Evolutionary conservation across 2,113 vertebrate genomes (phyloP).

Genomic region (Festucalex cinctus): DNA sequence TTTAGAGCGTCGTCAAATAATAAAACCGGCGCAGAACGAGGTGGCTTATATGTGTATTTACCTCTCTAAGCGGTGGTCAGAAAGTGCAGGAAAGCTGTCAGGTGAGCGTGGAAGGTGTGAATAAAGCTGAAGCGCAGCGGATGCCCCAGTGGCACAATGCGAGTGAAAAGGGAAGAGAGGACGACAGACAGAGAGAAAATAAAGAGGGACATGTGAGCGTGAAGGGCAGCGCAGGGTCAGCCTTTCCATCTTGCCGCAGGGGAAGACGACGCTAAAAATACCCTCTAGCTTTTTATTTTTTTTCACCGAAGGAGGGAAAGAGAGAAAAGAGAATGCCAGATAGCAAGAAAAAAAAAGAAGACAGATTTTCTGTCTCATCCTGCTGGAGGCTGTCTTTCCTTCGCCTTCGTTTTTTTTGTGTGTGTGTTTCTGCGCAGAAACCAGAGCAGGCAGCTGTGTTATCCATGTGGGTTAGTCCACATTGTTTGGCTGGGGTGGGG

Average conservation of each 20-base stretch:
- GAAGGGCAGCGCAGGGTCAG: constrained; percentile 59
- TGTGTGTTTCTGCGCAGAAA: constrained; percentile 32
- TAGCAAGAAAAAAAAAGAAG: constrained; percentile 24
- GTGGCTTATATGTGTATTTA: constrained; percentile 31
- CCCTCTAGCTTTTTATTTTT: constrained; percentile 50
- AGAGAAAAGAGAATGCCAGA: constrained; percentile 26
- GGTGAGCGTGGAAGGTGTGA: constrained; percentile 50
- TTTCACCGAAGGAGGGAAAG: constrained; percentile 22
- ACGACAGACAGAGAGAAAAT: constrained; percentile 41
- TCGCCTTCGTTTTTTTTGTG: not conserved
- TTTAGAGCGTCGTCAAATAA: not conserved
- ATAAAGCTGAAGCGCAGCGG: constrained; percentile 43
- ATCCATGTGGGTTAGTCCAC: constrained; percentile 42
- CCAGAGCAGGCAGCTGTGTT: constrained; percentile 42
- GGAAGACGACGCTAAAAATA: constrained; percentile 66
- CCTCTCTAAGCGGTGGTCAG: constrained; percentile 46
- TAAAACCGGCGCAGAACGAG: constrained; percentile 17
- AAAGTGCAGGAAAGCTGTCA: constrained; percentile 41
- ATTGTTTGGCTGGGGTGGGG: constrained; percentile 40
- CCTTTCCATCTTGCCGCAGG: constrained; percentile 55
- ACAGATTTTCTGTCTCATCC: constrained; percentile 11
- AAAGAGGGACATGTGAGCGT: constrained; percentile 40
- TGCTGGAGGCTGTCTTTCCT: constrained; percentile 45
- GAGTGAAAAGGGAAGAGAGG: constrained; percentile 13
- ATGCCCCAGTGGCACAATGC: constrained; percentile 28